A percentile compares a stretch with the other conserved stretches of the same genome.
These are phyloP conservation scores for Phrynocephalus vlangalii DNA, from an alignment of 2,797 vertebrate species.

Conservation along the genomic window DNA sequence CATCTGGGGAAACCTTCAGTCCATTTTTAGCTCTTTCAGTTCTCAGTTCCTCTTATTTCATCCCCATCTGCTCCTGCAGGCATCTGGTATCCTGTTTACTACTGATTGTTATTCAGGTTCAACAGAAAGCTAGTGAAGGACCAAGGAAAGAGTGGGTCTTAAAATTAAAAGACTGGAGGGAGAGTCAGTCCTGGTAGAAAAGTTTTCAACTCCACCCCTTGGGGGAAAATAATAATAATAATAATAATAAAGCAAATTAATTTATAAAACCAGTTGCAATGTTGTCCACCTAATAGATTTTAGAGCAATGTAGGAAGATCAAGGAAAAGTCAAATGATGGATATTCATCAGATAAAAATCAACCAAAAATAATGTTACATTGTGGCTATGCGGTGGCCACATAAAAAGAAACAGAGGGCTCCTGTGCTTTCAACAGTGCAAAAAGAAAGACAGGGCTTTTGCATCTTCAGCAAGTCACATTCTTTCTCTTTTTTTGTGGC, in stretches of 20 bases:
- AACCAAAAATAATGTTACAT: no score
- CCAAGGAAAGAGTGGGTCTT: not conserved
- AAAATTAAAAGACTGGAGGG: not conserved
- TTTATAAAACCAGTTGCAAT: not conserved
- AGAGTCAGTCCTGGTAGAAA: no score
- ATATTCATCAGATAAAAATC: no score
- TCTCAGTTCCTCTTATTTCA: slow-evolving; percentile 22
- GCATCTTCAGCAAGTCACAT: no score
- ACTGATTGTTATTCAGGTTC: not conserved
- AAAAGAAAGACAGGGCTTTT: no score
- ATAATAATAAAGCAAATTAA: not conserved
- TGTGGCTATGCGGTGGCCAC: no score
- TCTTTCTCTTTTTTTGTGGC: no score
- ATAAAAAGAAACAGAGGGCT: no score
- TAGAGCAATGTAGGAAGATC: no score
- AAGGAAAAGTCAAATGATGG: no score
- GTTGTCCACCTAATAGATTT: not conserved
- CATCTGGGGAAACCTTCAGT: not conserved
- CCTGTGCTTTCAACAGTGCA: no score
- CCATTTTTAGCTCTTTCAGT: not conserved
- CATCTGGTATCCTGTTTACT: slow-evolving; percentile 2
- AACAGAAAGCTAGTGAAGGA: not conserved
- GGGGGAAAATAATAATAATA: not conserved
- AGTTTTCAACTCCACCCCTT: not conserved
- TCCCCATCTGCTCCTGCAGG: not conserved